These are phyloP conservation scores for Echiichthys vipera DNA, from an alignment of 2,797 vertebrate genomes.

Conservation along the genomic window DNA sequence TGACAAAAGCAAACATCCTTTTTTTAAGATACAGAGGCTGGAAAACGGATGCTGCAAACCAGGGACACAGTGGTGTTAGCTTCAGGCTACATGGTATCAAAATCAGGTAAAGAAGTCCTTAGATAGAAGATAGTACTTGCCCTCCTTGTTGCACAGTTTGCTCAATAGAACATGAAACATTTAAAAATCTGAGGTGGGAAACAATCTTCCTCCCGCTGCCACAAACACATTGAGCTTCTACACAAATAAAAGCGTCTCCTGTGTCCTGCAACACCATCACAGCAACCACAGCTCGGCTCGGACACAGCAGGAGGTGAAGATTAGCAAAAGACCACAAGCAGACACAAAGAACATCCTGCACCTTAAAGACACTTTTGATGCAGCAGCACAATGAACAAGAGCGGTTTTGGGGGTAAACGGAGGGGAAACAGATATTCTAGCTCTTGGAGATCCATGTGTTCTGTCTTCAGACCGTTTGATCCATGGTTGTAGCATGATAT, in stretches of 20 bases:
- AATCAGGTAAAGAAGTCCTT: constrained; percentile 47
- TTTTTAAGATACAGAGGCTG: constrained; percentile 45
- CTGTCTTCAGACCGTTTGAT: constrained; percentile 44
- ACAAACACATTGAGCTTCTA: constrained; percentile 29
- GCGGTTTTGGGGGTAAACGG: background rate
- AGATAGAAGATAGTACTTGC: constrained; percentile 6
- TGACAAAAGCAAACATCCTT: constrained; percentile 46
- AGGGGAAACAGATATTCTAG: constrained; percentile 10
- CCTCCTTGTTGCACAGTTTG: constrained; percentile 25
- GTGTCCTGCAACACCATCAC: constrained; percentile 13
- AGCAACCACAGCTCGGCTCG: background rate
- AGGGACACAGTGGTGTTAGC: constrained; percentile 50
- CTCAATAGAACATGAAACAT: constrained; percentile 38
- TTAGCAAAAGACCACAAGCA: constrained; percentile 19
- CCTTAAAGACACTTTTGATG: constrained; percentile 51
- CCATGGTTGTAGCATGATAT: constrained; percentile 53
- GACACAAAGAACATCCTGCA: constrained; percentile 36
- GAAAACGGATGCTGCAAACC: constrained; percentile 40
- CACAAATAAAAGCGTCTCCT: constrained; percentile 43
- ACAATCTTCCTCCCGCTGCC: constrained; percentile 11
- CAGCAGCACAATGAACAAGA: constrained; percentile 33
- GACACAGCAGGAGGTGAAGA: constrained; percentile 34
- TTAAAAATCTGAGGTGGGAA: constrained; percentile 23
- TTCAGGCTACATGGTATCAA: constrained; percentile 62
- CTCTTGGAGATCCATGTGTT: constrained; percentile 38